These are phyloP conservation scores for Todiramphus saurophagus DNA, from an alignment of 2,113 vertebrate genomes.

Conservation along the genomic window DNA sequence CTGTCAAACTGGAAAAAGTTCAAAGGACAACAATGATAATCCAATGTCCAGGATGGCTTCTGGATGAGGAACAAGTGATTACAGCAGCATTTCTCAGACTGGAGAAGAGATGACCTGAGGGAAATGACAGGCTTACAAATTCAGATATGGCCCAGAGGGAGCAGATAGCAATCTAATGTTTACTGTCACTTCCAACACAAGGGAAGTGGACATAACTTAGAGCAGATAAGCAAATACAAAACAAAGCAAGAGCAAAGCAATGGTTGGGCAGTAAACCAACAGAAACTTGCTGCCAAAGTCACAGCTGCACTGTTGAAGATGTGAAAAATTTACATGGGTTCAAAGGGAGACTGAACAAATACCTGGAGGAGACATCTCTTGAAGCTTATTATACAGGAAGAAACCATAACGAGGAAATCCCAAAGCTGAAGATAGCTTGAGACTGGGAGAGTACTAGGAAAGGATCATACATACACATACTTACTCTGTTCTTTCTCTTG, in stretches of 20 bases:
- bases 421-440: not conserved
- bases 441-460: not conserved
- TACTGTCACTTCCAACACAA: not conserved
- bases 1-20: not conserved
- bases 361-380: not conserved
- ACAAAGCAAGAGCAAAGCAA: not conserved
- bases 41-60: not conserved
- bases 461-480: not conserved
- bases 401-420: not conserved
- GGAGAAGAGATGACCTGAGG: not conserved
- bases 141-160: not conserved
- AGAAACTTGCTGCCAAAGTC: not conserved
- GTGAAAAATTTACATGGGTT: not conserved
- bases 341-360: slow-evolving; percentile 27
- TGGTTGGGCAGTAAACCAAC: not conserved
- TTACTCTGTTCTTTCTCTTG: not conserved
- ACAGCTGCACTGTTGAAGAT: not conserved
- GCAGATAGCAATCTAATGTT: not conserved
- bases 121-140: not conserved
- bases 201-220: not conserved
- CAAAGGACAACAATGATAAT: not conserved
- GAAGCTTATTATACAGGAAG: not conserved
- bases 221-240: not conserved
- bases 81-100: not conserved
- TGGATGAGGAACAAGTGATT: not conserved